Percentiles rank a stretch among this genome's conserved stretches.
These are phyloP conservation scores for Bos javanicus DNA, from an alignment of 2,113 vertebrate species.

Conservation along the genomic window DNA sequence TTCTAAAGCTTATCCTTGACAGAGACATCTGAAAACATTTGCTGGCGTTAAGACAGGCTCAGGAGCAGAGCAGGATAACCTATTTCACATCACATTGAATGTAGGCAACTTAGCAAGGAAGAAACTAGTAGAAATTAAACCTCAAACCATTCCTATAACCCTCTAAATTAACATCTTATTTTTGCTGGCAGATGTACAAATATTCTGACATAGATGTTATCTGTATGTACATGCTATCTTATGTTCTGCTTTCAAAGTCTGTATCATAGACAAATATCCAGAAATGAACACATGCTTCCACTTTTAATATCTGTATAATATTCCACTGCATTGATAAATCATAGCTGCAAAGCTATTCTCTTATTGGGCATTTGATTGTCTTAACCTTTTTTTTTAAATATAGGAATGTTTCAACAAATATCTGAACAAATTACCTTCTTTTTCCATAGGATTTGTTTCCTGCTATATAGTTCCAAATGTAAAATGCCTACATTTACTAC, in stretches of 20 bases:
- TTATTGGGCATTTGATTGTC: not conserved
- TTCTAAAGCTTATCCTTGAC: not conserved
- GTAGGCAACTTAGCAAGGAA: not conserved
- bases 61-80: not conserved
- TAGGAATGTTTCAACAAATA: not conserved
- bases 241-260: not conserved
- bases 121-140: not conserved
- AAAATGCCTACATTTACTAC: not conserved
- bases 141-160: not conserved
- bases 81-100: not conserved
- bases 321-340: not conserved
- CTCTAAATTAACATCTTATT: not conserved
- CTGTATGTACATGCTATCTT: not conserved
- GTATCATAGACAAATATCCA: not conserved
- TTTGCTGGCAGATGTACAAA: not conserved
- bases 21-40: not conserved
- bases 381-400: not conserved
- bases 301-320: not conserved
- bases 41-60: not conserved
- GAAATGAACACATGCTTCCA: not conserved
- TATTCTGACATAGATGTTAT: not conserved
- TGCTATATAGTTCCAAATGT: not conserved
- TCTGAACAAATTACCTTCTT: not conserved
- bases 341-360: not conserved
- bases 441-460: not conserved